Evolutionary conservation across 2,113 vertebrate species (phyloP), one percentile per base, ranked within the genome.

Genomic region (Lophochroa leadbeateri): DNA sequence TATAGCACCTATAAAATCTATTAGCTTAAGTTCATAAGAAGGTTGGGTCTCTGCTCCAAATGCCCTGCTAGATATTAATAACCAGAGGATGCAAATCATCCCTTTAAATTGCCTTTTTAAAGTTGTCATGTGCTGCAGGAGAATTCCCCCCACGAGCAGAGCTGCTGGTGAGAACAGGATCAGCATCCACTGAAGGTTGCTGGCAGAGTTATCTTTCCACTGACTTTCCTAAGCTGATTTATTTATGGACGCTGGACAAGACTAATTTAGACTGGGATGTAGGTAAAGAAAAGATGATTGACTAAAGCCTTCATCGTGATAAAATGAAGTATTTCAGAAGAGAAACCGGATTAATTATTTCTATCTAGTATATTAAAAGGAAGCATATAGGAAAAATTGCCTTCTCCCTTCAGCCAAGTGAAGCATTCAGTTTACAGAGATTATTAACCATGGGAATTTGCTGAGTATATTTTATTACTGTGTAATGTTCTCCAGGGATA

Each of bases 181-280:
- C 87, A 63, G 70, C 70, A 50, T 77, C 85, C 7, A 8, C 69
- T 74, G 88, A 71, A 89, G 95, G 89, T 43, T 92, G 52, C 75
- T 95, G 91, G 88, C 91, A 90, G 91, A 91, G 88, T 92, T 95
- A 23, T 82, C 94, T 94, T 97, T 49, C 82, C 88, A 46, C 72
- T 92, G 92, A 29, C 77, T 97, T 96, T 80, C 75, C 94, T 96
- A 92, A 96, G 90, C 91, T 93, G 83, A 91, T 96, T 95, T 97
- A 94, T 95, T 97, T 97, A 92, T 95, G 92, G 94, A 53, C 61
- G 17, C 55, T 50, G 72, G 81, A 77, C 61, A 81, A 65, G 95
- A 60, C 76, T 93, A 77, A 86, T 91, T 93, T 92, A 95, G 41
- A 10, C 46, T 86, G 63, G 68, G 83, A 89, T 7, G 43, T 69